phyloP scores from a whole-genome alignment of 2,888 invertebrate species.

The Caenorhabditis drosophilae region DNA sequence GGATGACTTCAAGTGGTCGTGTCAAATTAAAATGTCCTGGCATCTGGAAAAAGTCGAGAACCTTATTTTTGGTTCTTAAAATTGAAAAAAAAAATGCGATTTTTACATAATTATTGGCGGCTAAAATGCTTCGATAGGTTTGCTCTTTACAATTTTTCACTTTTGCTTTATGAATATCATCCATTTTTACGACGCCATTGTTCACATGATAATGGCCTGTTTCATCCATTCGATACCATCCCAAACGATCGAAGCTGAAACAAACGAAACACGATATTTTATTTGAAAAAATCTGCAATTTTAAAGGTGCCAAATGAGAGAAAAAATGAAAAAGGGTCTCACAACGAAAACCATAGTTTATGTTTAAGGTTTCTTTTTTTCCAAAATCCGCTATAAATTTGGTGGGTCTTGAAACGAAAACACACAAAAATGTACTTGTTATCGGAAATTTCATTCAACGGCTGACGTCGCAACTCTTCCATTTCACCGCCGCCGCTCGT shows the following conservation, averaged over 20 bases:
- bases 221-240: conserved; percentile 65
- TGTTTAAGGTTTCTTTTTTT: not conserved
- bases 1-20: conserved; percentile 51
- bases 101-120: conserved; percentile 64
- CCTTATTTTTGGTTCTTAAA: not conserved
- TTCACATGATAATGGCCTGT: conserved; percentile 57
- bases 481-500: conserved; percentile 55
- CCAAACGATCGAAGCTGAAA: conserved; percentile 65
- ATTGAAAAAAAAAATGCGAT: conserved; percentile 1
- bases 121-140: conserved; percentile 57
- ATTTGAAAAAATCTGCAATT: not conserved
- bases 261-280: not conserved
- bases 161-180: conserved; percentile 65
- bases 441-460: conserved; percentile 64
- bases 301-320: not conserved
- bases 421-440: conserved; percentile 64
- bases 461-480: conserved; percentile 57
- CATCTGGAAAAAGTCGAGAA: conserved; percentile 30
- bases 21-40: conserved; percentile 52
- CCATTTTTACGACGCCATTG: conserved; percentile 62
- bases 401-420: too few species aligned
- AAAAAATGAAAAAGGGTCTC: not conserved
- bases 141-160: conserved; percentile 66
- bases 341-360: not conserved
- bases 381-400: too few species aligned